Base-by-base conservation (phyloP, 2,888 invertebrate species). In the Craniophora ligustri region DNA sequence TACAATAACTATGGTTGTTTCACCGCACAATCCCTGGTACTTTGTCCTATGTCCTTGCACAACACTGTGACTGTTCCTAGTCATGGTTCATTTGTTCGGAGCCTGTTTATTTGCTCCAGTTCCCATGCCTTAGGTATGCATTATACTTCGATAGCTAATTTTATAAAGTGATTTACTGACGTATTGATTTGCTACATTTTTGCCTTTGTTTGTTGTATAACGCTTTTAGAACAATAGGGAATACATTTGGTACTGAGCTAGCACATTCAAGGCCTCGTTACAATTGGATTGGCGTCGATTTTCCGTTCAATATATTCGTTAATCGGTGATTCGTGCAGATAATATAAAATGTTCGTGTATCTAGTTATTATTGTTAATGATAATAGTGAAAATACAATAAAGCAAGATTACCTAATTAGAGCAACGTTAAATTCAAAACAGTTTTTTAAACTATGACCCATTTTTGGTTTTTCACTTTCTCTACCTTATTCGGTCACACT, bases 101-200 rank as follows among this genome's bases (percentile, higher is more conserved):
- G 62, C 71, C 47, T 32, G 69, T 69, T 68, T 60, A 49, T 59
- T 32, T 70, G 78, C 5, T 64, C 78, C 53, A 79, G 69, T 79
- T 79, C 79, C 68, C 79, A 79, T 53, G 72, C 56, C 7, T 26
- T 38, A 19, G 45, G 39, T 63, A 61, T 32, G 35, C 10, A 31
- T 46, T 1, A 8, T 13, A 40, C 34, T 38, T 60, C 60, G 51
- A 67, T 48, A 62, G 57, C 35, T 15, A 45, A 71, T 46, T 54
- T 54, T 57, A 50, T 59, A 55, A 21, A 42, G 30, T 53, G 56
- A 63, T 67, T 62, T 67, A 51, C 21, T 44, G 21, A 30, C 57
- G 39, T 62, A 67, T 57, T 42, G 50, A 68, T 68, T 60, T 34
- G 32, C 57, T 45, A 14, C 28, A 42, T 35, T 64, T 15, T 38